phyloP scores from a whole-genome alignment of 1,140 invertebrate genomes.

The Ladona fulva region DNA sequence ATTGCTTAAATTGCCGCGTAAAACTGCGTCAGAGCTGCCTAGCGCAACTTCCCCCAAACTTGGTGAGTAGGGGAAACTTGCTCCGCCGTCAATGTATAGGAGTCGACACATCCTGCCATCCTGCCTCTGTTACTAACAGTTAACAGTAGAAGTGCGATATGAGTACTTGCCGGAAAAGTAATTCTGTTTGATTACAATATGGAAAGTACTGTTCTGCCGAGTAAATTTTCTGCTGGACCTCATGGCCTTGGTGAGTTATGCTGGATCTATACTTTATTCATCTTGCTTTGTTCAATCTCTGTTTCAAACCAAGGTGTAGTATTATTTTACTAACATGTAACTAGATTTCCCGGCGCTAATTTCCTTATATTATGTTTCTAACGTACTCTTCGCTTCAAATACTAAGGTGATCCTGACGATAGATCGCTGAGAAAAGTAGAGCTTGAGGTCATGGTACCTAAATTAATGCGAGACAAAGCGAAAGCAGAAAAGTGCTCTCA shows the following conservation, averaged over 20 bases:
- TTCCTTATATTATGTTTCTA: neutral
- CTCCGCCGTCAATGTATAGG: no score
- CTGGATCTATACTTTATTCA: no score
- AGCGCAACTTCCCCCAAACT: no score
- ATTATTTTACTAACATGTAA: neutral
- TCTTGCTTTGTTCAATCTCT: no score
- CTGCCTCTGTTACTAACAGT: no score
- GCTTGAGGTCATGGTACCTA: conserved; percentile 71
- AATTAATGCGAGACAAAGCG: conserved; percentile 71
- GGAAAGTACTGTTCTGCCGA: neutral
- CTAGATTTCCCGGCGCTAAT: neutral
- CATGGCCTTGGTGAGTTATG: neutral
- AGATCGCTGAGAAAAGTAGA: conserved; percentile 71
- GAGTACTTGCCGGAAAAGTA: no score
- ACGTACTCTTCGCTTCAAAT: neutral
- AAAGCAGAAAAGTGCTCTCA: conserved; percentile 62
- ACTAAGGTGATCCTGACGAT: conserved; percentile 75
- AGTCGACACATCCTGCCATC: no score
- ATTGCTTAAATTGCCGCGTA: no score
- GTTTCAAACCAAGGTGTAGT: neutral
- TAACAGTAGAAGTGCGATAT: no score
- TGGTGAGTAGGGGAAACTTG: no score
- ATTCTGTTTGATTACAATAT: no score
- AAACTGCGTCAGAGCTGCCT: no score
- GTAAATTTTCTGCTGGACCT: neutral